Evolutionary conservation across 2,888 invertebrate genomes (phyloP).

Genomic region (Drosophila nigricruria): DNA sequence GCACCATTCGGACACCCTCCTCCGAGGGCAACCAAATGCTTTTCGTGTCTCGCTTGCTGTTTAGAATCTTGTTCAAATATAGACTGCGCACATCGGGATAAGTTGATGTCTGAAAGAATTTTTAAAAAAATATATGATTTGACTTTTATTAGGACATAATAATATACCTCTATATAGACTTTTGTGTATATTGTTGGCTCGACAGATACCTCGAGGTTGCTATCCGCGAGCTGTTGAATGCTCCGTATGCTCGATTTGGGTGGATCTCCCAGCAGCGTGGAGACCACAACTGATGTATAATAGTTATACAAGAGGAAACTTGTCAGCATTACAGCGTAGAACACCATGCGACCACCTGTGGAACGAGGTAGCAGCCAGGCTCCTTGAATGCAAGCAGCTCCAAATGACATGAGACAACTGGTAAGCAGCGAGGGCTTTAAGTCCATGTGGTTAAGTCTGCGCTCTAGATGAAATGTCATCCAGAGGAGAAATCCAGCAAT

Average conservation of each 20-base stretch:
- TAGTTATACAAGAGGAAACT: conserved; percentile 87
- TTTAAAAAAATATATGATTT: too few relatives aligned
- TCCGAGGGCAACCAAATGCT: conserved; percentile 70
- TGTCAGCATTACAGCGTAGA: conserved; percentile 76
- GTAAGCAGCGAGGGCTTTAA: conserved; percentile 78
- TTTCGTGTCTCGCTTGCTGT: conserved; percentile 49
- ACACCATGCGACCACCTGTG: conserved; percentile 84
- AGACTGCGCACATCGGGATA: conserved; percentile 68
- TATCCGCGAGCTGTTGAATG: conserved; percentile 86
- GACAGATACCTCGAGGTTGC: conserved; percentile 86
- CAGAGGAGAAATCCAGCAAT: conserved; percentile 82
- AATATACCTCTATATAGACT: conserved; percentile 73
- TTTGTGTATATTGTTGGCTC: conserved; percentile 85
- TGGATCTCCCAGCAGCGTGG: conserved; percentile 87
- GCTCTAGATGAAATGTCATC: conserved; percentile 80
- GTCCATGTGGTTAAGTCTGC: conserved; percentile 6
- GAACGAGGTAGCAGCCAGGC: conserved; percentile 85
- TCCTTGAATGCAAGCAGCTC: conserved; percentile 86
- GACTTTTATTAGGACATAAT: not conserved
- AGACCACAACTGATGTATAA: conserved; percentile 88
- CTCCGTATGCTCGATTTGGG: conserved; percentile 86
- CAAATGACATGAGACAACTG: conserved; percentile 85
- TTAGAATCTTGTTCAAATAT: conserved; percentile 68
- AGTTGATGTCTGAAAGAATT: conserved; percentile 42
- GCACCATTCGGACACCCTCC: conserved; percentile 73